phyloP scores from a whole-genome alignment of 1,140 invertebrate species.

The Triops longicaudatus region DNA sequence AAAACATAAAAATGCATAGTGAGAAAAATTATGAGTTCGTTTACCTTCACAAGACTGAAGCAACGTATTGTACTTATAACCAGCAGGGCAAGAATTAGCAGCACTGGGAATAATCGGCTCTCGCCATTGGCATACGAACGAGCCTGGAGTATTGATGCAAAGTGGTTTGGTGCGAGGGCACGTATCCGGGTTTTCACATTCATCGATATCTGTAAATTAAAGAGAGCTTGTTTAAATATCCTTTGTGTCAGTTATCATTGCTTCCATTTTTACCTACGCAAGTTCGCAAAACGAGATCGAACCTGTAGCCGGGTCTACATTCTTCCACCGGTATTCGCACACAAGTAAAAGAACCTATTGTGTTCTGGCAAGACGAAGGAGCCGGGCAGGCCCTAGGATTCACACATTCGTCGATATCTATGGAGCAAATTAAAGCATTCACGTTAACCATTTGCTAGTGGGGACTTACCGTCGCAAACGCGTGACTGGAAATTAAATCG shows the following conservation, averaged over 20 bases:
- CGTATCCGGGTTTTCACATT: conserved; percentile 53
- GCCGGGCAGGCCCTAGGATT: conserved; percentile 43
- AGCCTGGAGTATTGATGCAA: conserved; percentile 59
- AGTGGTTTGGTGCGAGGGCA: conserved; percentile 53
- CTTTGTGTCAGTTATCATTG: neutral
- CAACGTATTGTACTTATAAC: conserved; percentile 52
- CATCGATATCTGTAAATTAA: conserved; percentile 53
- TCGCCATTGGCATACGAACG: conserved; percentile 50
- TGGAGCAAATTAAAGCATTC: conserved; percentile 20
- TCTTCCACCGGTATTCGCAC: conserved; percentile 38
- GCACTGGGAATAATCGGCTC: conserved; percentile 28
- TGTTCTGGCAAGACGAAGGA: conserved; percentile 52
- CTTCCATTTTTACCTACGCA: conserved; percentile 42
- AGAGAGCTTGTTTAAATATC: neutral
- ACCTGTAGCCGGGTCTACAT: conserved; percentile 55
- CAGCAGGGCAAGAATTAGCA: conserved; percentile 50
- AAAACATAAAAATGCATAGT: no score
- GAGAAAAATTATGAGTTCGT: neutral
- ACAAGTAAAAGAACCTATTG: conserved; percentile 56
- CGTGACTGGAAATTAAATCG: conserved; percentile 48
- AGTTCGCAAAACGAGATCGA: conserved; percentile 41
- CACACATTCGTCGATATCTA: conserved; percentile 59
- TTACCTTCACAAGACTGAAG: conserved; percentile 51
- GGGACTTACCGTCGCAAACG: conserved; percentile 57
- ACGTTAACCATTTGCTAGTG: conserved; percentile 28